These are phyloP conservation scores for Psittacula cyanocephala DNA, from an alignment of 2,113 vertebrate genomes.

Conservation along the genomic window DNA sequence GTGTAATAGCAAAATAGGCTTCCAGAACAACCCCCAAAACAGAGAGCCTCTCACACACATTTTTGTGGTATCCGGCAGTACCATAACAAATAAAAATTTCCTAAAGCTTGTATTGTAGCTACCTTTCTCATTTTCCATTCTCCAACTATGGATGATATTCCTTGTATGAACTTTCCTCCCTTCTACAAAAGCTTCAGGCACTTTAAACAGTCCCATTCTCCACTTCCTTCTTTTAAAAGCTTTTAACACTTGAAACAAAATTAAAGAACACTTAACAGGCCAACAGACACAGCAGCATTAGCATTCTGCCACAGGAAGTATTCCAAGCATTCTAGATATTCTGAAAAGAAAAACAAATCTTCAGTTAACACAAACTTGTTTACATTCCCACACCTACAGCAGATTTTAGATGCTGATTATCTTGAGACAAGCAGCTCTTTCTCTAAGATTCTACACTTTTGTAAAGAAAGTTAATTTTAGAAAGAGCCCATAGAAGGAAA, in stretches of 20 bases:
- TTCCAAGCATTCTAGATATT: conserved; percentile 10
- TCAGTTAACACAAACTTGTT: background rate
- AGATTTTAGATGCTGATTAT: background rate
- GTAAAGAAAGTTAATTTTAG: background rate
- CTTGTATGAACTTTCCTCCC: background rate
- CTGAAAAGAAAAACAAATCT: conserved; percentile 1
- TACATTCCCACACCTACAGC: background rate
- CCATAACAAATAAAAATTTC: background rate
- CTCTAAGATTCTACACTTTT: background rate
- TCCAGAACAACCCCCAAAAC: background rate
- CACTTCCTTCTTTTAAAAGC: background rate
- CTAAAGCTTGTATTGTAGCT: background rate
- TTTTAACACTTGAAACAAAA: background rate
- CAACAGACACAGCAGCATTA: background rate
- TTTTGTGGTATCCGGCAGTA: background rate
- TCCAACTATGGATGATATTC: background rate
- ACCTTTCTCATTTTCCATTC: background rate
- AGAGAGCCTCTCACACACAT: background rate
- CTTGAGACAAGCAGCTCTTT: background rate
- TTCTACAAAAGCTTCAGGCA: background rate
- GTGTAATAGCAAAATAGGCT: background rate
- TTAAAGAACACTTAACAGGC: background rate
- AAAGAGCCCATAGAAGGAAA: background rate
- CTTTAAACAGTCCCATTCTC: background rate
- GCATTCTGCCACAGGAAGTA: background rate